Evolutionary conservation across 2,113 vertebrate species (phyloP).

Genomic region (Centropus unirufus): DNA sequence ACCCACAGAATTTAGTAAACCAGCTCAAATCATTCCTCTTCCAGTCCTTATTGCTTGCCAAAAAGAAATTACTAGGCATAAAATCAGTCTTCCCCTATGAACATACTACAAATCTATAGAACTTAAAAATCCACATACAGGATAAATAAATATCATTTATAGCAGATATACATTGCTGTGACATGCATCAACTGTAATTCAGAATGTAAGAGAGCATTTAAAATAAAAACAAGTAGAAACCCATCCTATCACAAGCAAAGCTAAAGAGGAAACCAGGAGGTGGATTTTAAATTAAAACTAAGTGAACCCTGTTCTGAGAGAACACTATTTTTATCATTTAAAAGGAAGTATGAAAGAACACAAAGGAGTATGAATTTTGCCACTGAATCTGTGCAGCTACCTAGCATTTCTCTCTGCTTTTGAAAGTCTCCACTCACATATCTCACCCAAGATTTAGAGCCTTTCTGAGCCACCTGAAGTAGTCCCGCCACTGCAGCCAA

Average conservation of each 20-base stretch:
- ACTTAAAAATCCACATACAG: not conserved
- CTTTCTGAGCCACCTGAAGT: not conserved
- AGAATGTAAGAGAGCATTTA: not conserved
- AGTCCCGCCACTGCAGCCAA: not conserved
- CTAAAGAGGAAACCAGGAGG: not conserved
- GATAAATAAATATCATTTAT: not conserved
- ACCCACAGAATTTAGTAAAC: not conserved
- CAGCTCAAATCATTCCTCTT: not conserved
- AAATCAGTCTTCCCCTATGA: not conserved
- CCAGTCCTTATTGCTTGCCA: not conserved
- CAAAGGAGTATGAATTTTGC: not conserved
- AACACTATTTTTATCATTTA: not conserved
- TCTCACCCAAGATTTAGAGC: not conserved
- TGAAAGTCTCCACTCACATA: conserved; percentile 19
- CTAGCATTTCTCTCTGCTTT: not conserved
- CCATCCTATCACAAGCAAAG: not conserved
- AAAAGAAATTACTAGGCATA: not conserved
- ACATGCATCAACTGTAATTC: not conserved
- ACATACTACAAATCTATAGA: not conserved
- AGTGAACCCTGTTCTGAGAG: not conserved
- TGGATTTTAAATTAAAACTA: not conserved
- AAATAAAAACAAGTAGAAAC: not conserved
- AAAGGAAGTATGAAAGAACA: not conserved
- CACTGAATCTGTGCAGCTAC: not conserved
- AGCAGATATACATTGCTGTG: not conserved